Conservation (phyloP, 2,797 vertebrate genomes). For the Pseudocheirus occidentalis region DNA sequence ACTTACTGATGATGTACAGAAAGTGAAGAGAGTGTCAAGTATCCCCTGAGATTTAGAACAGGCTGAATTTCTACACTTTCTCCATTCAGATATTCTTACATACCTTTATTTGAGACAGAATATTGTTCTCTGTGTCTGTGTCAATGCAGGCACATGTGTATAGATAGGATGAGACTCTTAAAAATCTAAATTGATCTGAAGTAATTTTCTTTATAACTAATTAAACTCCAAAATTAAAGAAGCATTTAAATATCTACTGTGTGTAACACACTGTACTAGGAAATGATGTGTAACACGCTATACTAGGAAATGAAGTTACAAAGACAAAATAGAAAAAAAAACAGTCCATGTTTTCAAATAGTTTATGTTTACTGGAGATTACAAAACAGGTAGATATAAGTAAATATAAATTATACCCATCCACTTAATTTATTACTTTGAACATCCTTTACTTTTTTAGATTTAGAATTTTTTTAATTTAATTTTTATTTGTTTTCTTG, state of each 20-base stretch:
- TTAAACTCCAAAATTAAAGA: background rate
- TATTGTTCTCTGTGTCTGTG: background rate
- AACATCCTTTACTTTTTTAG: background rate
- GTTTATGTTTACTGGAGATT: background rate
- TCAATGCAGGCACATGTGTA: background rate
- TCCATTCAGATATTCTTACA: background rate
- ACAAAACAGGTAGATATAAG: background rate
- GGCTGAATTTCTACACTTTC: background rate
- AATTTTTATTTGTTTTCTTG: too few relatives aligned
- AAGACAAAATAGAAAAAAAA: background rate
- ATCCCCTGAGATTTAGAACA: background rate
- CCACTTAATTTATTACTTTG: background rate
- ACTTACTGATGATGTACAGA: background rate
- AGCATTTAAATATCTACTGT: background rate
- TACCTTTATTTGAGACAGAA: constrained; percentile 15
- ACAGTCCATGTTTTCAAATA: background rate
- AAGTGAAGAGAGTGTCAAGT: background rate
- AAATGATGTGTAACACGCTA: background rate
- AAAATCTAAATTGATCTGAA: background rate
- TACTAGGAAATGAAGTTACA: background rate
- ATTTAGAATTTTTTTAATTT: background rate
- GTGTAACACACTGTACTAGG: background rate
- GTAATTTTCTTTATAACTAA: background rate
- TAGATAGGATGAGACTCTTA: background rate
- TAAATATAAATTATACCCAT: background rate